Conservation (phyloP, 2,113 vertebrate genomes). For the Clarias gariepinus region DNA sequence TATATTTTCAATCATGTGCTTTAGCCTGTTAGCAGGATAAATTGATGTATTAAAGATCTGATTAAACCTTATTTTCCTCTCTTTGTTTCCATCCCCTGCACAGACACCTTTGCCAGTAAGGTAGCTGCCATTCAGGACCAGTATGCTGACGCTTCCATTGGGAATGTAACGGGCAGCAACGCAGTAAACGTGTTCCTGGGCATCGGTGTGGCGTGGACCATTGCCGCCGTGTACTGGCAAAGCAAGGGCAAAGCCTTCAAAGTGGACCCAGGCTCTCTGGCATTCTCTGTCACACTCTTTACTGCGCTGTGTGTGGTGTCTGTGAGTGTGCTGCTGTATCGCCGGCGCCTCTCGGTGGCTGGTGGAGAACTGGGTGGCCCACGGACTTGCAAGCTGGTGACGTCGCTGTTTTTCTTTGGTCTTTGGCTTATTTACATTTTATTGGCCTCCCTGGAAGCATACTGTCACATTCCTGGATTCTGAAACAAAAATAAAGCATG, state of each 20-base stretch:
- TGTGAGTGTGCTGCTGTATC: conserved; percentile 73
- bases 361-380: conserved; percentile 81
- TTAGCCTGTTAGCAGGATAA: not conserved
- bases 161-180: conserved; percentile 81
- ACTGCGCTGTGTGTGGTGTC: conserved; percentile 73
- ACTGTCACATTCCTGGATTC: conserved; percentile 76
- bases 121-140: conserved; percentile 84
- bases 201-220: conserved; percentile 82
- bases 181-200: conserved; percentile 83
- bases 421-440: conserved; percentile 82
- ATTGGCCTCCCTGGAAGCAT: conserved; percentile 78
- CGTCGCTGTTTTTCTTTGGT: conserved; percentile 68
- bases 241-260: conserved; percentile 69
- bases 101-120: conserved; percentile 82
- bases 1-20: not conserved
- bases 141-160: conserved; percentile 81
- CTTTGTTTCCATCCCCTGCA: conserved; percentile 15
- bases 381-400: conserved; percentile 74
- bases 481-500: conserved; percentile 53
- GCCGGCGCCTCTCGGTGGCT: conserved; percentile 68
- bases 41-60: not conserved
- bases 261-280: conserved; percentile 78
- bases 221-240: conserved; percentile 77
- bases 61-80: not conserved
- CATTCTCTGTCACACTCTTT: conserved; percentile 82